Evolutionary conservation across 2,113 vertebrate species (phyloP).

Genomic region (Solenodon paradoxus): DNA sequence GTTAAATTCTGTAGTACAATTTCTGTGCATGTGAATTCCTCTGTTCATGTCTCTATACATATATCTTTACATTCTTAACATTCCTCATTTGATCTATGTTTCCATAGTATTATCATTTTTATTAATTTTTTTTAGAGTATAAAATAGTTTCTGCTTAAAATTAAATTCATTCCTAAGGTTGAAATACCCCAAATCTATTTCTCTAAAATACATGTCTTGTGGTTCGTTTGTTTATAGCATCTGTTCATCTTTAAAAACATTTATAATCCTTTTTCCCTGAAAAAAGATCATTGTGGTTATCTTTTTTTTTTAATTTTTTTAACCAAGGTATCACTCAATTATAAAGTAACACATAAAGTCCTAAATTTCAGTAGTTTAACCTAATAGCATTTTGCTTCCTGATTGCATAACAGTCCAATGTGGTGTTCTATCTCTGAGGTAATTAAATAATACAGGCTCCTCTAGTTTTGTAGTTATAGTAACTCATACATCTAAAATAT

Average conservation of each 20-base stretch:
- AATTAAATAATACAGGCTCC: background rate
- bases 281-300: background rate
- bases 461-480: background rate
- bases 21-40: background rate
- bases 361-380: background rate
- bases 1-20: background rate
- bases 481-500: too few relatives aligned
- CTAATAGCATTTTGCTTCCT: background rate
- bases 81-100: background rate
- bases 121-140: background rate
- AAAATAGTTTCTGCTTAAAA: background rate
- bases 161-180: background rate
- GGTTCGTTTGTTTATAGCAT: background rate
- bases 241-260: background rate
- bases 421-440: background rate
- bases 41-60: background rate
- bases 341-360: background rate
- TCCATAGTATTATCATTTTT: background rate
- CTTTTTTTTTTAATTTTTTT: background rate
- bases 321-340: background rate
- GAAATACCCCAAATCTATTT: background rate
- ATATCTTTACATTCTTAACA: background rate
- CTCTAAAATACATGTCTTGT: background rate
- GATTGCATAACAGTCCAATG: background rate
- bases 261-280: background rate